Base-by-base conservation (phyloP, 2,888 invertebrate genomes). In the Caenorhabditis japonica region DNA sequence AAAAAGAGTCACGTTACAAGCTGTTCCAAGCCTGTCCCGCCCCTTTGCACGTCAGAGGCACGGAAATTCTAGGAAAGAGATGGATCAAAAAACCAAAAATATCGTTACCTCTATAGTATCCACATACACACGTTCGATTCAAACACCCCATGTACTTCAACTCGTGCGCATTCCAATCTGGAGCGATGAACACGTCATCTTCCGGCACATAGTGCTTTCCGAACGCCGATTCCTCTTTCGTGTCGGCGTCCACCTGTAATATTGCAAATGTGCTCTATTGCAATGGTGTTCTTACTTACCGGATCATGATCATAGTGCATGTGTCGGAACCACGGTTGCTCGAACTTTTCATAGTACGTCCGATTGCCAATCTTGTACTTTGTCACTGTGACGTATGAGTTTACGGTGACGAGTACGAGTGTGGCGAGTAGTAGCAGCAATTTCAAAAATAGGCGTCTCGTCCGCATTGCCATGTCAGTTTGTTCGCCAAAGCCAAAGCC, bases 51-150 rank as follows among this genome's bases (percentile, higher is more conserved):
- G n/a, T n/a, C n/a, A n/a, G n/a, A n/a, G n/a, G n/a, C n/a, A n/a
- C n/a, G n/a, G n/a, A n/a, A n/a, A n/a, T n/a, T n/a, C n/a, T n/a
- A n/a, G n/a, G n/a, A n/a, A n/a, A n/a, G n/a, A n/a, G n/a, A n/a
- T n/a, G n/a, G n/a, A n/a, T n/a, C n/a, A n/a, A n/a, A n/a, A n/a
- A n/a, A n/a, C n/a, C n/a, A n/a, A n/a, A n/a, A n/a, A n/a, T n/a
- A n/a, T n/a, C n/a, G 7, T 36, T 34, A 76, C 79, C 79, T 30
- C 72, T 66, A 39, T 72, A 84, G 53, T 76, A 79, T 15, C 76
- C 79, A 55, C 84, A 84, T 15, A 79, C 70, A 46, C 83, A 84
- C n/a, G 74, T 60, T 43, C 75, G 58, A 23, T 81, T 78, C 77
- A 82, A 56, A 52, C 84, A 84, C 19, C 75, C 70, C 58, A 83